A percentile compares a stretch with the other conserved stretches of the same genome.
phyloP scores from a whole-genome alignment of 2,888 invertebrate species.

The Saturnia japonica region DNA sequence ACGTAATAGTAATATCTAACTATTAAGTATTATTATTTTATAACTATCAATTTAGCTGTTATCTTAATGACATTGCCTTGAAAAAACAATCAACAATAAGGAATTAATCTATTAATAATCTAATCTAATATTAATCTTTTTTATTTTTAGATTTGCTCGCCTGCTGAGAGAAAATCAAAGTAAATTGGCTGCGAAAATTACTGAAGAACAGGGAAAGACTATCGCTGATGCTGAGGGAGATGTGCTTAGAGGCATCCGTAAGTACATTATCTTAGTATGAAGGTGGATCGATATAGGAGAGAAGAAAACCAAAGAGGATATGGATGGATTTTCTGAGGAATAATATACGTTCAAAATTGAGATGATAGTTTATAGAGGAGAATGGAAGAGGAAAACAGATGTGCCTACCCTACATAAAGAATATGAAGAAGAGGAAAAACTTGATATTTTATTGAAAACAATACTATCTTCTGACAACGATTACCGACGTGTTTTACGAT shows the following conservation, averaged over 20 bases:
- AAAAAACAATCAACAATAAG: not conserved
- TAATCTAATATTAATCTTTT: not conserved
- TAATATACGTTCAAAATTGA: too few relatives aligned
- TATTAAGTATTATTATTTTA: constrained; percentile 11
- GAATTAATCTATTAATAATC: not conserved
- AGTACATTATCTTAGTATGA: constrained; percentile 65
- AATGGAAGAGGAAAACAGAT: too few relatives aligned
- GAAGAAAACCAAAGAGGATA: too few relatives aligned
- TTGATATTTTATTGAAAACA: too few relatives aligned
- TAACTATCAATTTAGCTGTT: not conserved
- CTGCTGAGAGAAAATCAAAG: constrained; percentile 94
- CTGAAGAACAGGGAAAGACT: constrained; percentile 98
- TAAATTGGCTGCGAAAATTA: constrained; percentile 94
- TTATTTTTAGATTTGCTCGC: constrained; percentile 85
- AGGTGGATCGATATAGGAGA: too few relatives aligned
- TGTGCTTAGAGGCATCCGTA: constrained; percentile 97
- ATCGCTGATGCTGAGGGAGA: constrained; percentile 98
- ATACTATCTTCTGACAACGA: too few relatives aligned
- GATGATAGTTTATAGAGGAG: too few relatives aligned
- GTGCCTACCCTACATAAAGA: too few relatives aligned
- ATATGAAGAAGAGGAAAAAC: too few relatives aligned
- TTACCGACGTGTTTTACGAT: too few relatives aligned
- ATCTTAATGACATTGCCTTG: constrained; percentile 14
- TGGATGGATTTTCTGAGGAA: too few relatives aligned
- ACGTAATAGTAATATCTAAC: constrained; percentile 9